phyloP scores from a whole-genome alignment of 2,888 invertebrate species.

The Agonum fuliginosum region DNA sequence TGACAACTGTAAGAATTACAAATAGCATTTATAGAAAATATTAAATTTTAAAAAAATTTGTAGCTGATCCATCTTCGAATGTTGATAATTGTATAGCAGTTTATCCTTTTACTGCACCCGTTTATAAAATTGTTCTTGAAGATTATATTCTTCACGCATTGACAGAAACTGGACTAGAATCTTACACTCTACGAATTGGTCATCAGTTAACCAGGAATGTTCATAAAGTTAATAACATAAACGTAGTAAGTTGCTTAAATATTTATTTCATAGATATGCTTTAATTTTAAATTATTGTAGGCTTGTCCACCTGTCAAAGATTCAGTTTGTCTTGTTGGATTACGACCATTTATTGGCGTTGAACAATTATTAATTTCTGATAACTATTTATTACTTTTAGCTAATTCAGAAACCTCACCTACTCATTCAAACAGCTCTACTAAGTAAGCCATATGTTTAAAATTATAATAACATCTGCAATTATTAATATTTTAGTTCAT shows the following conservation, averaged over 20 bases:
- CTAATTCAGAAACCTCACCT: conserved; percentile 77
- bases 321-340: conserved; percentile 80
- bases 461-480: not conserved
- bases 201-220: conserved; percentile 76
- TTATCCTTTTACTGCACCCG: conserved; percentile 84
- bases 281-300: conserved; percentile 69
- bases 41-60: conserved; percentile 60
- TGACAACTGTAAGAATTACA: conserved; percentile 69
- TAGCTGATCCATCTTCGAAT: conserved; percentile 64
- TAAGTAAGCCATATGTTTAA: conserved; percentile 49
- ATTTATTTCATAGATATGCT: conserved; percentile 47
- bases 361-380: conserved; percentile 74
- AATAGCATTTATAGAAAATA: not conserved
- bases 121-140: conserved; percentile 80
- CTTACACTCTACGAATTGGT: conserved; percentile 82
- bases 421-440: conserved; percentile 71
- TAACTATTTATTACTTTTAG: conserved; percentile 75
- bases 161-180: conserved; percentile 85
- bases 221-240: conserved; percentile 72
- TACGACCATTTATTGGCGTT: conserved; percentile 81
- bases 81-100: conserved; percentile 76
- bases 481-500: conserved; percentile 70
- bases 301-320: conserved; percentile 77
- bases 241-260: conserved; percentile 69
- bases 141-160: conserved; percentile 83